Percentiles rank a stretch among this genome's conserved stretches.
These are phyloP conservation scores for Paralvinella palmiformis DNA, from an alignment of 1,140 invertebrate species.

Conservation along the genomic window DNA sequence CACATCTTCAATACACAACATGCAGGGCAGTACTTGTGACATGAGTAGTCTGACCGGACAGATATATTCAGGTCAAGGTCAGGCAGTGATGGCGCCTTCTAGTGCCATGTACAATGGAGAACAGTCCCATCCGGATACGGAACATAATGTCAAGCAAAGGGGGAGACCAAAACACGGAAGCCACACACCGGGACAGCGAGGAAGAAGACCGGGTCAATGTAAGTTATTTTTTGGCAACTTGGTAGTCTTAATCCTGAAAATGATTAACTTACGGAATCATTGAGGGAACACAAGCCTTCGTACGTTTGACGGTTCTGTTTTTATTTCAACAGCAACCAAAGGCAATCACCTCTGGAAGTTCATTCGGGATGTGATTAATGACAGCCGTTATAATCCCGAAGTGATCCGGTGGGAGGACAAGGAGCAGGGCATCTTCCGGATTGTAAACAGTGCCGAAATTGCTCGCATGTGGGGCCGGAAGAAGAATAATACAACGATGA, in stretches of 20 bases:
- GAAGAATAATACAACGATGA: slow-evolving; percentile 99
- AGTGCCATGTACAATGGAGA: too few relatives aligned
- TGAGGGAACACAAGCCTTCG: background rate
- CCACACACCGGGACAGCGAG: background rate
- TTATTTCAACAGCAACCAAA: background rate
- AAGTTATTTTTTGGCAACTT: background rate
- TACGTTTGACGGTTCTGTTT: background rate
- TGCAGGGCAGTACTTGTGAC: too few relatives aligned
- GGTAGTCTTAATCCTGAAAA: background rate
- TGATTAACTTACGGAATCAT: background rate
- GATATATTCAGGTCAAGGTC: too few relatives aligned
- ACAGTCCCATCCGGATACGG: too few relatives aligned
- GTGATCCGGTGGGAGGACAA: slow-evolving; percentile 99
- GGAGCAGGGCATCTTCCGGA: slow-evolving; percentile 95
- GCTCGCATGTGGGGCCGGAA: slow-evolving; percentile 96
- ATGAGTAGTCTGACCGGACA: too few relatives aligned
- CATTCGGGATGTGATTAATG: slow-evolving; percentile 91
- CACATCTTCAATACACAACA: too few relatives aligned
- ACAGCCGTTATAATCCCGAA: slow-evolving; percentile 93
- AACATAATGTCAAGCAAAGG: background rate
- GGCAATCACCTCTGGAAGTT: slow-evolving; percentile 82
- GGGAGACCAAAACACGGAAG: background rate
- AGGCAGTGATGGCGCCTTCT: too few relatives aligned
- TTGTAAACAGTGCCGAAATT: slow-evolving; percentile 98
- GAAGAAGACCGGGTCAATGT: background rate